Percentiles rank a stretch among this genome's conserved stretches.
These are phyloP conservation scores for Lottia scabra DNA, from an alignment of 2,888 invertebrate species.

Conservation along the genomic window DNA sequence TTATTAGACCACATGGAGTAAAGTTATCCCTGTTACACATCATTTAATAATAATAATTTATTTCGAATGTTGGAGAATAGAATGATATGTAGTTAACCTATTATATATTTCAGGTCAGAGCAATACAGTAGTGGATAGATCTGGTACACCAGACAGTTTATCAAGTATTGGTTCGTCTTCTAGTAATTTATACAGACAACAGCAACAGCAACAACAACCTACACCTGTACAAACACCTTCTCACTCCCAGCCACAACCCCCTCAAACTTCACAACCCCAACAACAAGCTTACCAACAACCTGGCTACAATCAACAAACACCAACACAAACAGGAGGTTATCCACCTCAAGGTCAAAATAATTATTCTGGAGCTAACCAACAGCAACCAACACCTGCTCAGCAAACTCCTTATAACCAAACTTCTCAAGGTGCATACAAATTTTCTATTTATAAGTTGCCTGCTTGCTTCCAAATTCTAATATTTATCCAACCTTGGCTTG, in stretches of 20 bases:
- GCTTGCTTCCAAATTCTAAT: no score
- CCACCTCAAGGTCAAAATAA: constrained; percentile 15
- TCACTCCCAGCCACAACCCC: constrained; percentile 11
- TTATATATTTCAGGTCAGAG: not conserved
- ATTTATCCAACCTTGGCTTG: no score
- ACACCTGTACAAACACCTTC: constrained; percentile 19
- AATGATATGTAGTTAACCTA: no score
- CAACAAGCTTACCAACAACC: constrained; percentile 12
- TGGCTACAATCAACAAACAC: constrained; percentile 3
- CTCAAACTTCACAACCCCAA: constrained; percentile 24
- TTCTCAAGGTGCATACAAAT: not conserved
- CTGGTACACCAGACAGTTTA: constrained; percentile 63
- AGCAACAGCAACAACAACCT: constrained; percentile 26
- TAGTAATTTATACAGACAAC: constrained; percentile 36
- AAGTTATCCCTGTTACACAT: no score
- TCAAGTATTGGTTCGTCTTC: constrained; percentile 60
- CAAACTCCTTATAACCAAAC: constrained; percentile 2
- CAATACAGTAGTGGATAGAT: constrained; percentile 32
- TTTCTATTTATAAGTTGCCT: no score
- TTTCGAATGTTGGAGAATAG: no score
- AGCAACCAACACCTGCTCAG: constrained; percentile 1
- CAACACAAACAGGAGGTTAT: constrained; percentile 21
- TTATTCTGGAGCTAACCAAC: constrained; percentile 10
- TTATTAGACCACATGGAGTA: no score
- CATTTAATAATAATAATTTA: no score